Base-by-base conservation (phyloP, 2,888 invertebrate species). In the Conops quadrifasciatus region DNA sequence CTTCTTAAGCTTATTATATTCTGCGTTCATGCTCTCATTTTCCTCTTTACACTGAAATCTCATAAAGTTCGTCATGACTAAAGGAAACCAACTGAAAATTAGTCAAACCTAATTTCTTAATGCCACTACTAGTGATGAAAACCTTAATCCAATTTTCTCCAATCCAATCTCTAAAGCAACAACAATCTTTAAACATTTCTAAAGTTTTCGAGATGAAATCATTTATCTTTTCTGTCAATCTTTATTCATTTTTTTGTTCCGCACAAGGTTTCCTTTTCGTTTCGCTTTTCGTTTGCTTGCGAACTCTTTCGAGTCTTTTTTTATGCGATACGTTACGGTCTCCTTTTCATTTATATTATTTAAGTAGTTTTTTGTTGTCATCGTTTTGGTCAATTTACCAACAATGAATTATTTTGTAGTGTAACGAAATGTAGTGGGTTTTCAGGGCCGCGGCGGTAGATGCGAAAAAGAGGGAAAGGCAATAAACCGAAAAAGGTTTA, bases 351-450 rank as follows among this genome's bases (percentile, higher is more conserved):
- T n/a, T n/a, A n/a, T n/a, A n/a, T n/a, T n/a, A n/a, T n/a, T n/a
- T n/a, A n/a, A n/a, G 26, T 49, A 51, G 19, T 21, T 30, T 49
- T 28, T 30, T 28, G 16, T n/a, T 13, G 43, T 16, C 21, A 21
- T 43, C 63, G 59, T 56, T 71, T 67, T 67, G 67, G 67, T 56
- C 71, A 71, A 68, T 67, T 71, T 71, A 64, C 47, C 58, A 45
- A 65, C 70, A 70, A 26, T 58, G 56, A 4, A 70, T 49, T 43
- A 70, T 49, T 43, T 19, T 19, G 63, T 5, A n/a, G 28, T 15
- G 53, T 53, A 47, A 21, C 24, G 15, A 63, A 63, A 45, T 28
- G 58, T 19, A 19, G 36, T 65, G 30, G 30, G 51, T 65, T 53
- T 65, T 2, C 0, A 51, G 19, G 19, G n/a, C 13, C 11, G 28